Conservation (phyloP, 2,888 invertebrate genomes). For the Macroteleia sp. region DNA sequence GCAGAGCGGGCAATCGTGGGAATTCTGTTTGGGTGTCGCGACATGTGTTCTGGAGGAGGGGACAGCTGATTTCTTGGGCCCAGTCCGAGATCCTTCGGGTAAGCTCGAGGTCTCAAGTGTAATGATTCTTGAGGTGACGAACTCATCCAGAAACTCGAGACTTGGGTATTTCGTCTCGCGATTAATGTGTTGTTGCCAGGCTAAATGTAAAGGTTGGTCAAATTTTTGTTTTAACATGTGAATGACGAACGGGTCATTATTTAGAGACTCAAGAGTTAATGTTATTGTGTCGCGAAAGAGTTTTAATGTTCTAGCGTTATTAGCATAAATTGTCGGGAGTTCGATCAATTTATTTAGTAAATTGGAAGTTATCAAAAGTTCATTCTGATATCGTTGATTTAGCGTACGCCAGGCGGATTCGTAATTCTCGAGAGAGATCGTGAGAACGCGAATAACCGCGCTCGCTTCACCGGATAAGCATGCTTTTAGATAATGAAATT, state of each 20-base stretch:
- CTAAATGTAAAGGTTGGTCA: not conserved
- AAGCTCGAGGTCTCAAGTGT: too few relatives aligned
- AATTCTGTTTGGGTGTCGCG: too few relatives aligned
- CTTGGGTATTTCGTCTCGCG: not conserved
- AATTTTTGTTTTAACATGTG: not conserved
- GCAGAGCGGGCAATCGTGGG: too few relatives aligned
- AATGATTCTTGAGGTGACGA: too few relatives aligned
- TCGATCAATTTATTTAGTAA: too few relatives aligned
- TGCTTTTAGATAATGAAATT: slow-evolving; percentile 1
- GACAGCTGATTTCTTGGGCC: too few relatives aligned
- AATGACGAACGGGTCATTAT: not conserved
- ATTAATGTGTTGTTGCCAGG: not conserved
- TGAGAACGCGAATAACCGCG: not conserved
- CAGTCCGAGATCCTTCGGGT: too few relatives aligned
- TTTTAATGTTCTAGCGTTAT: not conserved
- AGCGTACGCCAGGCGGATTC: not conserved
- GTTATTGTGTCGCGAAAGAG: not conserved
- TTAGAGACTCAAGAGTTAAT: not conserved
- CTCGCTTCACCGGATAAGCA: not conserved
- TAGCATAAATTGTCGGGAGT: not conserved
- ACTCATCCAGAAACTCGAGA: not conserved
- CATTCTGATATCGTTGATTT: not conserved
- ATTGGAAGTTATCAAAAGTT: too few relatives aligned
- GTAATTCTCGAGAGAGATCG: not conserved
- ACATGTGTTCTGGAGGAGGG: too few relatives aligned